These are phyloP conservation scores for Diaperis boleti DNA, from an alignment of 2,888 invertebrate species.

Conservation along the genomic window DNA sequence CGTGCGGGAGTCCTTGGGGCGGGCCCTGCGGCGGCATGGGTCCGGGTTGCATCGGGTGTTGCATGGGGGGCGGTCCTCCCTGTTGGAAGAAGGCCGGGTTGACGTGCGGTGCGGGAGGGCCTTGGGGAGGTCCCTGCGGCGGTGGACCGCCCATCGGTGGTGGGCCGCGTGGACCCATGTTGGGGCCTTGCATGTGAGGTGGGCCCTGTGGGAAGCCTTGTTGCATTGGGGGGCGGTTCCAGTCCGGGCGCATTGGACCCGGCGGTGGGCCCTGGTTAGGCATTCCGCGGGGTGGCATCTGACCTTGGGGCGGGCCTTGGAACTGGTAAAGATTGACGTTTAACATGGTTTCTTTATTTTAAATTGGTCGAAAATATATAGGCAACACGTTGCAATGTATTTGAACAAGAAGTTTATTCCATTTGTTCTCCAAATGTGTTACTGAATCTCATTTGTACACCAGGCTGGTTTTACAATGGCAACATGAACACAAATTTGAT, in stretches of 20 bases:
- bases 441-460: too few species aligned
- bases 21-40: slow-evolving; percentile 68
- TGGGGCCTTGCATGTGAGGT: slow-evolving; percentile 74
- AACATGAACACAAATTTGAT: too few species aligned
- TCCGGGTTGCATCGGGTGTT: slow-evolving; percentile 63
- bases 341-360: too few species aligned
- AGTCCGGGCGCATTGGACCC: slow-evolving; percentile 76
- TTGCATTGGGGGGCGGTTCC: slow-evolving; percentile 82
- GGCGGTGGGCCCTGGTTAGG: slow-evolving; percentile 75
- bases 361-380: too few species aligned
- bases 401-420: too few species aligned
- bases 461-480: too few species aligned
- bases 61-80: slow-evolving; percentile 72
- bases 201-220: slow-evolving; percentile 77
- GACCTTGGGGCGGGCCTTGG: slow-evolving; percentile 71
- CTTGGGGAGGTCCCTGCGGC: slow-evolving; percentile 69
- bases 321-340: too few species aligned
- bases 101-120: slow-evolving; percentile 91
- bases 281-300: slow-evolving; percentile 71
- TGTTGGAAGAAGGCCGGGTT: slow-evolving; percentile 97
- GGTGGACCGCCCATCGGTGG: slow-evolving; percentile 68
- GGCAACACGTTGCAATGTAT: too few species aligned
- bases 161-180: slow-evolving; percentile 71
- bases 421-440: too few species aligned
- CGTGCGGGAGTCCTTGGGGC: slow-evolving; percentile 73